Conservation (phyloP, 2,797 vertebrate species). For the Geotrypetes seraphini region DNA sequence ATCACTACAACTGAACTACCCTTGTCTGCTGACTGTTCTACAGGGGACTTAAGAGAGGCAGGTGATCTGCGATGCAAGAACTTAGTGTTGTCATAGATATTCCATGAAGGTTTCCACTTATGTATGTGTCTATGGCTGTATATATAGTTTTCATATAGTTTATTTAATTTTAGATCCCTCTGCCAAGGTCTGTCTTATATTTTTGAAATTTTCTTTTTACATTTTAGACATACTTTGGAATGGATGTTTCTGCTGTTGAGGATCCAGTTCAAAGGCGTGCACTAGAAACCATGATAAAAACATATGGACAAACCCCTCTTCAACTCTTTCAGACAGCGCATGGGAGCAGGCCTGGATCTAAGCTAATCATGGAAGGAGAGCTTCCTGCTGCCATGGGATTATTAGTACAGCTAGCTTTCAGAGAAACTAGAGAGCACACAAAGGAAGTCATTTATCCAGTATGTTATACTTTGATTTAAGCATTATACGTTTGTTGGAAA, state of each 20-base stretch:
- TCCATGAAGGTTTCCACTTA: too few species aligned
- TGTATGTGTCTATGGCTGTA: too few species aligned
- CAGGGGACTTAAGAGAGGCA: too few species aligned
- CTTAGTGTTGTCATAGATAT: too few species aligned
- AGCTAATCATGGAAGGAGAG: slow-evolving; percentile 83
- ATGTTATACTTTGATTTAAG: slow-evolving; percentile 25
- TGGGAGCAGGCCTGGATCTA: slow-evolving; percentile 67
- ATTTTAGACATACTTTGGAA: slow-evolving; percentile 89
- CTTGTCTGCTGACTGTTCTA: too few species aligned
- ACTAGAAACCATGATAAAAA: slow-evolving; percentile 97
- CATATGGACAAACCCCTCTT: slow-evolving; percentile 90
- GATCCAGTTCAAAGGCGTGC: slow-evolving; percentile 93
- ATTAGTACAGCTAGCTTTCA: slow-evolving; percentile 91
- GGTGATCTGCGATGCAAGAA: too few species aligned
- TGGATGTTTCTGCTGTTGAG: slow-evolving; percentile 96
- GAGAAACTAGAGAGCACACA: slow-evolving; percentile 77
- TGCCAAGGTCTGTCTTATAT: not conserved
- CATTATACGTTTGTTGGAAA: too few species aligned
- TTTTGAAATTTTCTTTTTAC: not conserved
- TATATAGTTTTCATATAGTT: too few species aligned
- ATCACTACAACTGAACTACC: too few species aligned
- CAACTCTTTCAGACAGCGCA: slow-evolving; percentile 85
- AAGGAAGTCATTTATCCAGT: slow-evolving; percentile 84
- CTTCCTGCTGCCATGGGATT: slow-evolving; percentile 93
- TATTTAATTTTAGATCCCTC: too few species aligned